A percentile compares a stretch with the other conserved stretches of the same genome.
These are phyloP conservation scores for Alosa alosa DNA, from an alignment of 2,113 vertebrate species.

Conservation along the genomic window DNA sequence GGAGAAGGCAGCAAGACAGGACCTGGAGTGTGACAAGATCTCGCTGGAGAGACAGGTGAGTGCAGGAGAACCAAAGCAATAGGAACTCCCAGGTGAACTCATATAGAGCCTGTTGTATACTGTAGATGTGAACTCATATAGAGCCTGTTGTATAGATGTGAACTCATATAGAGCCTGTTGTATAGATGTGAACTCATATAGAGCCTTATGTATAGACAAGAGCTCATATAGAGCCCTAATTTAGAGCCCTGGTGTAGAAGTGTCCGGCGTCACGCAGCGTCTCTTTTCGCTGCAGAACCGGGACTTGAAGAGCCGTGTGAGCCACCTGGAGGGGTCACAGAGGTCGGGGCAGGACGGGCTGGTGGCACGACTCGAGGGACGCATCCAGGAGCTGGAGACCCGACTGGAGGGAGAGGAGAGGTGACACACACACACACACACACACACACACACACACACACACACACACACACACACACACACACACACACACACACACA, in stretches of 20 bases:
- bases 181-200: background rate
- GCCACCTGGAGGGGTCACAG: slow-evolving; percentile 87
- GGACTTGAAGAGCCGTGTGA: slow-evolving; percentile 85
- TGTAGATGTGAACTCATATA: background rate
- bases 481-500: no score
- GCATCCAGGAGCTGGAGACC: slow-evolving; percentile 86
- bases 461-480: no score
- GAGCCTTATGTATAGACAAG: no score
- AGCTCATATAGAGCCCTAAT: no score
- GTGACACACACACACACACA: slow-evolving; percentile 56
- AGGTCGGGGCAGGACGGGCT: slow-evolving; percentile 84
- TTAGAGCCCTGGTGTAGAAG: no score
- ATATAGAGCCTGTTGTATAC: no score
- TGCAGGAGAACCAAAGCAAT: background rate
- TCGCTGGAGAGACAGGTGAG: slow-evolving; percentile 92
- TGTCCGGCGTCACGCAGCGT: background rate
- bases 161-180: no score
- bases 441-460: background rate
- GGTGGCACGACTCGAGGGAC: slow-evolving; percentile 83
- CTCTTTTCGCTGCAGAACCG: slow-evolving; percentile 77
- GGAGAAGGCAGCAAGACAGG: slow-evolving; percentile 83
- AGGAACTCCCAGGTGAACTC: background rate
- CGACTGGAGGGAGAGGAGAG: slow-evolving; percentile 84
- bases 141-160: background rate
- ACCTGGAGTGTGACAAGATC: slow-evolving; percentile 93